Evolutionary conservation across 92 coral and sea anemone species (phyloP).

Genomic region (Muricea muricata): DNA sequence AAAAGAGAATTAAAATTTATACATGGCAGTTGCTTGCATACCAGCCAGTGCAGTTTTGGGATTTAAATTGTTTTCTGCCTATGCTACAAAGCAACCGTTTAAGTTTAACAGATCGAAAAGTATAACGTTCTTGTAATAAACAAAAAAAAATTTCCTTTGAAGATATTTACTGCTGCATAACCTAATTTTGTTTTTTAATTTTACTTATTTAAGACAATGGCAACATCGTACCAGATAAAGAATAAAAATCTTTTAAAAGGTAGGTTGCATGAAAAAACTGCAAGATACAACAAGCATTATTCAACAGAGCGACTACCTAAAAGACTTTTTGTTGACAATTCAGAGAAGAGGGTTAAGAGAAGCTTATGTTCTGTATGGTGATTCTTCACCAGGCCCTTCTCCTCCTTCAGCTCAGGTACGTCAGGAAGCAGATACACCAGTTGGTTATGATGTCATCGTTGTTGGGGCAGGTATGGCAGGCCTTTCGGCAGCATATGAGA

Average conservation of each 20-base stretch:
- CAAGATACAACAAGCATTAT: neutral
- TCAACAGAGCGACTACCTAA: conserved; percentile 61
- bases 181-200: too few species aligned
- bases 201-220: too few species aligned
- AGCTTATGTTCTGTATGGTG: conserved; percentile 29
- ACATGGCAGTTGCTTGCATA: too few species aligned
- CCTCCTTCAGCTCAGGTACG: neutral
- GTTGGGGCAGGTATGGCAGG: conserved; percentile 57
- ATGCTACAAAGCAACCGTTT: too few species aligned
- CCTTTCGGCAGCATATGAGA: conserved; percentile 50
- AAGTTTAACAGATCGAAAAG: too few species aligned
- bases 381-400: conserved; percentile 16
- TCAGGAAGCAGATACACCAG: too few species aligned
- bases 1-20: too few species aligned
- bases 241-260: neutral
- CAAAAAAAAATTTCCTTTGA: too few species aligned
- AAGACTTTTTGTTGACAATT: conserved; percentile 41
- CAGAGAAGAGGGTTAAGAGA: conserved; percentile 24
- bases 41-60: too few species aligned
- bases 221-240: neutral
- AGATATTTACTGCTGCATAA: too few species aligned
- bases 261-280: neutral
- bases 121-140: too few species aligned
- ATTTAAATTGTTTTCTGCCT: too few species aligned
- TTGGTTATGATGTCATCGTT: conserved; percentile 13